Percentiles rank a stretch among this genome's conserved stretches.
phyloP scores from a whole-genome alignment of 2,113 vertebrate species.

The Mirza zaza region DNA sequence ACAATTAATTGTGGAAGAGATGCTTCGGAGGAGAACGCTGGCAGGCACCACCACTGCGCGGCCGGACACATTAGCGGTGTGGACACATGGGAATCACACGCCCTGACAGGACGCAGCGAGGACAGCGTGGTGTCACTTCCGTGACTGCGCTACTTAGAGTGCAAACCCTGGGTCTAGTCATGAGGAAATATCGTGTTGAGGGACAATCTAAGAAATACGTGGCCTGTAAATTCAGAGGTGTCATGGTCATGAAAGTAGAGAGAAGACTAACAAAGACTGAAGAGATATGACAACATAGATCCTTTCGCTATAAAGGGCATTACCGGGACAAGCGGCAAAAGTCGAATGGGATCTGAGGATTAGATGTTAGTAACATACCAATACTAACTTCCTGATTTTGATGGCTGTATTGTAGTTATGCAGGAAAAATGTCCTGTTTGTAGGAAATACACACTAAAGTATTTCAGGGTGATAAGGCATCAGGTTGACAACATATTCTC shows the following conservation, averaged over 20 bases:
- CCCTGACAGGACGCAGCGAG: not conserved
- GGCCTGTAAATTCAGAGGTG: not conserved
- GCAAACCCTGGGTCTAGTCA: not conserved
- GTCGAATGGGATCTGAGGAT: not conserved
- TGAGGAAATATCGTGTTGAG: not conserved
- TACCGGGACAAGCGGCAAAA: not conserved
- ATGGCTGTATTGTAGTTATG: not conserved
- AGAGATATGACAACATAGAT: not conserved
- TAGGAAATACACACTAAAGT: not conserved
- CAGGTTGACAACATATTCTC: not conserved
- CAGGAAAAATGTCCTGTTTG: not conserved
- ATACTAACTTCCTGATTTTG: not conserved
- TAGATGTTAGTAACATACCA: not conserved
- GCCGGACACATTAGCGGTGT: not conserved
- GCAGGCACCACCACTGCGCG: not conserved
- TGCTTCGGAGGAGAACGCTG: not conserved
- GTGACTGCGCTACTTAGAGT: not conserved
- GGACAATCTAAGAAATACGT: not conserved
- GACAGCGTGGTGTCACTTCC: not conserved
- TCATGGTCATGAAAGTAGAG: not conserved
- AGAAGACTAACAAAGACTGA: not conserved
- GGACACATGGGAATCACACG: not conserved
- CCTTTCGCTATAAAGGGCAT: not conserved
- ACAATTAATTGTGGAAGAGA: not conserved
- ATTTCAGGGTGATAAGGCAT: not conserved